Conservation (phyloP, 2,888 invertebrate genomes). For the Acanthosepion pharaonis region DNA sequence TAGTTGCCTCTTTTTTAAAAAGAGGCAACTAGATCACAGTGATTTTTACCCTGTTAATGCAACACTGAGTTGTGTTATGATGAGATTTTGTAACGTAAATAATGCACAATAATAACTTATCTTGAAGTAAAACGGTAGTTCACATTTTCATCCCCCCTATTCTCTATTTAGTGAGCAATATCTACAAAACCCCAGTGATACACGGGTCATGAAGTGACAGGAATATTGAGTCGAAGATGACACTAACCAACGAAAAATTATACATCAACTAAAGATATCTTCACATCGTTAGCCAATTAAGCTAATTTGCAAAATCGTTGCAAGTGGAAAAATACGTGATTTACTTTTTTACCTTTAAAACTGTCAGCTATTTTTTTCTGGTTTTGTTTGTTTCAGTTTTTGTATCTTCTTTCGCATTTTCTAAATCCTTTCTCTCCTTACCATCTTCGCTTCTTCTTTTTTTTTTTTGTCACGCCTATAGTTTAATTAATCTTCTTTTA, state of each 20-base stretch:
- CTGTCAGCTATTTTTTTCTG: neutral
- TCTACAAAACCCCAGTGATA: too few species aligned
- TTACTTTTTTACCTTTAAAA: neutral
- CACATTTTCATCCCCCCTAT: too few species aligned
- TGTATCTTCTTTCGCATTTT: neutral
- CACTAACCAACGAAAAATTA: neutral
- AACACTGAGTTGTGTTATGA: too few species aligned
- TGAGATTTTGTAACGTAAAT: too few species aligned
- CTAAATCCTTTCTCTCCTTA: neutral
- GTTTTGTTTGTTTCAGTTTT: neutral
- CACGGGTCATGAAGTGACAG: too few species aligned
- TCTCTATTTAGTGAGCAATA: too few species aligned
- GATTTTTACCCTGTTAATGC: too few species aligned
- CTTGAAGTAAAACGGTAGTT: too few species aligned
- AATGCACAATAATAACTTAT: too few species aligned
- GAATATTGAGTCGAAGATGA: too few species aligned
- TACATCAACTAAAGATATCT: neutral
- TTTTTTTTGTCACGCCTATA: neutral
- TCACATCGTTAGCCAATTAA: neutral
- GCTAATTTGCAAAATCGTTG: neutral
- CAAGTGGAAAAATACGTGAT: neutral
- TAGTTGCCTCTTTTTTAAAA: too few species aligned
- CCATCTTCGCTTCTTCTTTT: neutral
- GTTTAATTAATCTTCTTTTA: constrained; percentile 33
- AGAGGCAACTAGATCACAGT: too few species aligned